Evolutionary conservation across 2,113 vertebrate genomes (phyloP).

Genomic region (Ibidorhyncha struthersii): DNA sequence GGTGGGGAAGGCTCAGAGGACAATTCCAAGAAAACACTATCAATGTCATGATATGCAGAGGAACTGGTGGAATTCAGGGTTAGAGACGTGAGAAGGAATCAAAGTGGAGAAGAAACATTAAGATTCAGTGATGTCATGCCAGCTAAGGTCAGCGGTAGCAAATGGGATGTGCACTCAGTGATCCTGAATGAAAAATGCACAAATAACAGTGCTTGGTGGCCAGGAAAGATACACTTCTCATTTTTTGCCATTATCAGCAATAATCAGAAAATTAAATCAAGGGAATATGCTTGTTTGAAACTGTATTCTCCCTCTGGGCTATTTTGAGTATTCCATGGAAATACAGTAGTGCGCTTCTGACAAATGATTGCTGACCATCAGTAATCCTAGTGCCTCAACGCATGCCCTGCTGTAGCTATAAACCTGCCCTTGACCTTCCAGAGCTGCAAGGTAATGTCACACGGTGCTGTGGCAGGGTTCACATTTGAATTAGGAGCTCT

Average conservation of each 20-base stretch:
- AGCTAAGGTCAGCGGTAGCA: background rate
- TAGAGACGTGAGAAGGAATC: background rate
- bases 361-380: background rate
- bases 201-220: fast-evolving
- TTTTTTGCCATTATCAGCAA: background rate
- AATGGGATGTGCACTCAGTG: background rate
- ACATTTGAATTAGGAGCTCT: background rate
- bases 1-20: background rate
- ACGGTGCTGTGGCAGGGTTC: fast-evolving
- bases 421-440: background rate
- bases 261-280: background rate
- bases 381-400: background rate
- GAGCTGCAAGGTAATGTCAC: background rate
- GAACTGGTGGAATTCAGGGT: background rate
- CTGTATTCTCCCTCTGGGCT: background rate
- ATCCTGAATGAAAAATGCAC: background rate
- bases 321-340: background rate
- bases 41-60: background rate
- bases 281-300: background rate
- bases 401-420: background rate
- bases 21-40: background rate
- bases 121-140: background rate
- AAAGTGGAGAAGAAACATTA: background rate
- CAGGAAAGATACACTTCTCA: background rate
- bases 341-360: background rate